A percentile compares a stretch with the other conserved stretches of the same genome.
These are phyloP conservation scores for Clostera curtula DNA, from an alignment of 2,888 invertebrate genomes.

Conservation along the genomic window DNA sequence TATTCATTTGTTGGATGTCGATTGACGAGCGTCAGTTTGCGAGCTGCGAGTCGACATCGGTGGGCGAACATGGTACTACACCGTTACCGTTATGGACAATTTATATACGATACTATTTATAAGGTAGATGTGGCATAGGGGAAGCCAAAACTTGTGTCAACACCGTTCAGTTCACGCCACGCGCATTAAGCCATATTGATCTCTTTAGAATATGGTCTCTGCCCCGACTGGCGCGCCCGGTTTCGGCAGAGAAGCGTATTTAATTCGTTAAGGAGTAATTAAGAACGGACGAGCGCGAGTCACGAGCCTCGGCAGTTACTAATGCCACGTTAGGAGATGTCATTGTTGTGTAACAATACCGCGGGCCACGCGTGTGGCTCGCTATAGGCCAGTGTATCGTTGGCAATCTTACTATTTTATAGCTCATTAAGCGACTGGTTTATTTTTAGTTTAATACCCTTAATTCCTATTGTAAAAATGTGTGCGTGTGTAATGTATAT, in stretches of 20 bases:
- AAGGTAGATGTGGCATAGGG: slow-evolving; percentile 48
- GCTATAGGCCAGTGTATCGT: slow-evolving; percentile 66
- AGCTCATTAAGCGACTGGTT: slow-evolving; percentile 72
- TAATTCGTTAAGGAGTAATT: slow-evolving; percentile 58
- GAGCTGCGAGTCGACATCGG: slow-evolving; percentile 15
- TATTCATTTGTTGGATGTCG: slow-evolving; percentile 23
- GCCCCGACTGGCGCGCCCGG: slow-evolving; percentile 20
- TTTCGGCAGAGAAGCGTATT: slow-evolving; percentile 38
- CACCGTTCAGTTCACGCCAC: slow-evolving; percentile 46
- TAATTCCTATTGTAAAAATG: slow-evolving; percentile 70
- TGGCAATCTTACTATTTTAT: slow-evolving; percentile 67
- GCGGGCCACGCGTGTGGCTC: slow-evolving; percentile 26
- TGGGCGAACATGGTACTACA: slow-evolving; percentile 33
- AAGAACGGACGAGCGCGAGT: slow-evolving; percentile 50
- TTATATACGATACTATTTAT: slow-evolving; percentile 31
- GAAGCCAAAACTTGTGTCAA: slow-evolving; percentile 35
- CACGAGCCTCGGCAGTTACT: slow-evolving; percentile 54
- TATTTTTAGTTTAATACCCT: slow-evolving; percentile 62
- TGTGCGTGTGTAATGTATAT: slow-evolving; percentile 71
- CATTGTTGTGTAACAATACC: slow-evolving; percentile 40
- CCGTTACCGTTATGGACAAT: slow-evolving; percentile 42
- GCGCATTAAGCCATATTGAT: slow-evolving; percentile 65
- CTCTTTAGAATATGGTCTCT: slow-evolving; percentile 51
- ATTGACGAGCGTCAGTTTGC: slow-evolving; percentile 23
- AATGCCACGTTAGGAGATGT: slow-evolving; percentile 43